phyloP scores from a whole-genome alignment of 2,888 invertebrate species.

The Holacanthella duospinosa region DNA sequence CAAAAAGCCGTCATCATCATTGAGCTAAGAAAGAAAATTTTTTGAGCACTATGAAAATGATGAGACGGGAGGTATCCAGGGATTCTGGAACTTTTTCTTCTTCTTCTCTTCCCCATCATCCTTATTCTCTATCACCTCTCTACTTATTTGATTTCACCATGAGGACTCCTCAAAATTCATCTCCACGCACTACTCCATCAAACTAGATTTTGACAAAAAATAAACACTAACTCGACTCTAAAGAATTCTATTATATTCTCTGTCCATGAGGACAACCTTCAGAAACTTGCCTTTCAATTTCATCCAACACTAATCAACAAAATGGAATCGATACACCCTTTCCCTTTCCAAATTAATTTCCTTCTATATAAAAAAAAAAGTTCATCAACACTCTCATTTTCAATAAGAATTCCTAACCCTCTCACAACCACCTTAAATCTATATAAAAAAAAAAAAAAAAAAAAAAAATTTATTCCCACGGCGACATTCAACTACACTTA shows the following conservation, averaged over 20 bases:
- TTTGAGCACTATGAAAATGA: background rate
- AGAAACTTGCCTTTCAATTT: no score
- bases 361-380: background rate
- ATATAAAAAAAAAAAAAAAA: no score
- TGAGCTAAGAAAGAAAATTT: background rate
- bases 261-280: no score
- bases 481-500: no score
- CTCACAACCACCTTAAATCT: no score
- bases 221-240: background rate
- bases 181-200: background rate
- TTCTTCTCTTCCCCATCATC: background rate
- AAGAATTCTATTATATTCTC: no score
- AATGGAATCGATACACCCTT: background rate
- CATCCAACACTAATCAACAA: background rate
- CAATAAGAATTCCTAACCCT: no score
- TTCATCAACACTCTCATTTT: background rate
- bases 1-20: conserved; percentile 17
- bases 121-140: background rate
- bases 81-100: no score
- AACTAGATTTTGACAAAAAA: background rate
- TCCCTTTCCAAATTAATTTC: background rate
- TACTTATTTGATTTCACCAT: background rate
- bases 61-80: background rate
- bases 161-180: background rate
- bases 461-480: no score